Evolutionary conservation across 2,888 invertebrate genomes (phyloP).

Genomic region (Caenorhabditis auriculariae): DNA sequence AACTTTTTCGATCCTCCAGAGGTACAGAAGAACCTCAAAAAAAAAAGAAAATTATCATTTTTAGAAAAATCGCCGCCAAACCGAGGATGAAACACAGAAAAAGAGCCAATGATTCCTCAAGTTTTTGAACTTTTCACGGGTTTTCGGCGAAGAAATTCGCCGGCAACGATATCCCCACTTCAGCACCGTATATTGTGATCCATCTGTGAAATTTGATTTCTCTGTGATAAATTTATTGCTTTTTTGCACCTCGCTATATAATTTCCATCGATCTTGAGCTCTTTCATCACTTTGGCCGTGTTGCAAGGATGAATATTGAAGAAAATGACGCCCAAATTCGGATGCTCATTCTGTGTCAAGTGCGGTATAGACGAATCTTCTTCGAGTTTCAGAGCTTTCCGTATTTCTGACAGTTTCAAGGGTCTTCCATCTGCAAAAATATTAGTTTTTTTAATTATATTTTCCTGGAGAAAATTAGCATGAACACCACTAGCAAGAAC

Average conservation of each 20-base stretch:
- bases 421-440: conserved; percentile 16
- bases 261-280: conserved; percentile 31
- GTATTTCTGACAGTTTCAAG: conserved; percentile 6
- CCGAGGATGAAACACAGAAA: too few species aligned
- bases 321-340: conserved; percentile 37
- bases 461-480: not conserved
- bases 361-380: conserved; percentile 6
- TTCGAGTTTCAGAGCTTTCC: conserved; percentile 8
- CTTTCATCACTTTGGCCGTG: conserved; percentile 42
- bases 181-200: conserved; percentile 41
- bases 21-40: not conserved
- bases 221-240: not conserved
- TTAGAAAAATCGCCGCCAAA: too few species aligned
- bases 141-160: conserved; percentile 2
- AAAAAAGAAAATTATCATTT: too few species aligned
- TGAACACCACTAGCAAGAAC: too few species aligned
- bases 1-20: conserved; percentile 40
- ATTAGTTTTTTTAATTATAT: not conserved
- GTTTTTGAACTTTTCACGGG: not conserved
- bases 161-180: conserved; percentile 29
- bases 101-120: too few species aligned
- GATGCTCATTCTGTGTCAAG: conserved; percentile 20
- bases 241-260: conserved; percentile 33
- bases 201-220: conserved; percentile 28
- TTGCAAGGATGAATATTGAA: conserved; percentile 58